Evolutionary conservation across 2,797 vertebrate genomes (phyloP).

Genomic region (Micropoecilia bifurca): DNA sequence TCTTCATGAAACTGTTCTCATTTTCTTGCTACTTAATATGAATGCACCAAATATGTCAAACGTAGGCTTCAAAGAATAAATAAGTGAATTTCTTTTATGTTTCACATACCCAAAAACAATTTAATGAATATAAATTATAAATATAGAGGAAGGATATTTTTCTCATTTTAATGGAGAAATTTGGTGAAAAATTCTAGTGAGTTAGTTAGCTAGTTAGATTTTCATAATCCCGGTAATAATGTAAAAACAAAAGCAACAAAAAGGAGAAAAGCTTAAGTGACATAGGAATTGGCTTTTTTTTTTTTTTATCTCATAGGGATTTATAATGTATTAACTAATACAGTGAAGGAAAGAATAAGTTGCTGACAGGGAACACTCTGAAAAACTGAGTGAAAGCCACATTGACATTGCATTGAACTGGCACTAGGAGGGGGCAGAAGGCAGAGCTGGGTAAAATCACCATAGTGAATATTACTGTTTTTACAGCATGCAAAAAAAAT

Average conservation of each 20-base stretch:
- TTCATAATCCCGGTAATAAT: neutral
- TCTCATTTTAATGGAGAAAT: neutral
- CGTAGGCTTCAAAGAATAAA: neutral
- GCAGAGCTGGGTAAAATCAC: neutral
- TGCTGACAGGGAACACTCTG: neutral
- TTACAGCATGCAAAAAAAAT: neutral
- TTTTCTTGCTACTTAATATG: neutral
- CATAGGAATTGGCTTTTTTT: neutral
- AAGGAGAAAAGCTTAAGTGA: neutral
- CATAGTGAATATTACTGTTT: neutral
- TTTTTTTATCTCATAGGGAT: neutral
- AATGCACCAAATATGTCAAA: neutral
- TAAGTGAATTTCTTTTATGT: neutral
- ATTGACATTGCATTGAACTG: neutral
- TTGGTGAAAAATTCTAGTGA: neutral
- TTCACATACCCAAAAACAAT: neutral
- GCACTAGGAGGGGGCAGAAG: slow-evolving; percentile 27
- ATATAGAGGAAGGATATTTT: neutral
- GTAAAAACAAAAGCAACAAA: neutral
- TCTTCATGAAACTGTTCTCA: neutral
- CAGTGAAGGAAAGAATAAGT: neutral
- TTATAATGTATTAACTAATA: neutral
- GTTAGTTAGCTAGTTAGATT: neutral
- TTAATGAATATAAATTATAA: neutral
- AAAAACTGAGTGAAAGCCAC: neutral